Base-by-base conservation (phyloP, 2,113 vertebrate species). In the Vombatus ursinus region DNA sequence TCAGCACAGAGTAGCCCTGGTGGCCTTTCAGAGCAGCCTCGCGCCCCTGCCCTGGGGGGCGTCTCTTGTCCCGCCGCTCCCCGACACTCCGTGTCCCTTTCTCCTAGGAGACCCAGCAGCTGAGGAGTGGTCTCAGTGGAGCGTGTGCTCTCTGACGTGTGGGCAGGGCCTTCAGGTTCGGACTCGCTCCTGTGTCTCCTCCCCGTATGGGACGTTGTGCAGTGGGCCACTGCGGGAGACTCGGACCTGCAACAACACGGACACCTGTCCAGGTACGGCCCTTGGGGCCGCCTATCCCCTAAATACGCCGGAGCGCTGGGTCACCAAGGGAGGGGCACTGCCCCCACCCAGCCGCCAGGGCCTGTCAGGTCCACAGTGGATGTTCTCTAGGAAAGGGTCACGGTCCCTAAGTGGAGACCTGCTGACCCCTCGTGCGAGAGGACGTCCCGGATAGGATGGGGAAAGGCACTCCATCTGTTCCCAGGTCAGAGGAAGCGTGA, bases 71-170 rank as follows among this genome's bases (percentile, higher is more conserved):
- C 37, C 16, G 3, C 16, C 14, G 0, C 7, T 5, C 68, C 95
- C 93, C 52, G 90, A 98, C 90, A 57, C 95, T 26, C 68, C 37
- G 22, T 98, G 50, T 97, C 93, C 91, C 49, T 98, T 52, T 98
- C 95, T 93, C 47, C 93, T 98, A 99, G 99, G 99, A 95, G 99
- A 99, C 98, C 99, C 99, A 0, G 99, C 99, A 0, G 99, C 99
- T 0, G 99, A 99, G 98, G 99, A 99, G 97, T 99, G 99, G 99
- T 99, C 99, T 5, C 99, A 99, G 98, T 99, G 99, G 99, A 99
- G 99, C 37, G 99, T 99, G 95, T 99, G 99, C 98, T 99, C 99
- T 5, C 99, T 99, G 98, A 99, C 99, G 0, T 99, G 99, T 50
- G 99, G 99, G 84, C 99, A 99, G 98, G 99, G 99, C 96, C 99